phyloP scores from a whole-genome alignment of 2,113 vertebrate species.

The Elephas maximus region DNA sequence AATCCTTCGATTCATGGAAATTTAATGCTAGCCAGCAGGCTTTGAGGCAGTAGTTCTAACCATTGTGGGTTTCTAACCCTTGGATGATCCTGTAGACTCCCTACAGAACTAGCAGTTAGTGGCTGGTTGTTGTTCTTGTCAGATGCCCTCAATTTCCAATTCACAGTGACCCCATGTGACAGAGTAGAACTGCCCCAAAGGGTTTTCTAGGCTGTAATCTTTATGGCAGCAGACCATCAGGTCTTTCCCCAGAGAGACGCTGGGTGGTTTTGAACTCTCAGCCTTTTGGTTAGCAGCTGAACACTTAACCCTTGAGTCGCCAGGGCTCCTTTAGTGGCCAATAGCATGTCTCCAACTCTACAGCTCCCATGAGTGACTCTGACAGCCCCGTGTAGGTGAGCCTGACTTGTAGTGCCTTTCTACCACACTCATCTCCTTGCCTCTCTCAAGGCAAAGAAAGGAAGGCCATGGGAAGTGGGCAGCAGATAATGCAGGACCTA shows the following conservation, averaged over 20 bases:
- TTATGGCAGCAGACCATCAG: neutral
- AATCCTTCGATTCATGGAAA: neutral
- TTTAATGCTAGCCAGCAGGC: neutral
- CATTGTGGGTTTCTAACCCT: neutral
- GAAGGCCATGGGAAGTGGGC: neutral
- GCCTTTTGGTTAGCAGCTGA: too few relatives aligned
- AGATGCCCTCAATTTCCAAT: too few relatives aligned
- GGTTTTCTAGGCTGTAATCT: neutral
- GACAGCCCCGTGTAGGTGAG: fast-evolving
- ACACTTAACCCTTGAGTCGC: neutral
- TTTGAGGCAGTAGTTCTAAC: neutral
- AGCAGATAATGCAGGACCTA: neutral
- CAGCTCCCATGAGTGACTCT: neutral
- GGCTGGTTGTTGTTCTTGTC: neutral
- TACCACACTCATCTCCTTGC: neutral
- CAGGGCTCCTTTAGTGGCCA: neutral
- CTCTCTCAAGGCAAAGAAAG: neutral
- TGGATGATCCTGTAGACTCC: too few relatives aligned
- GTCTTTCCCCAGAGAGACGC: too few relatives aligned
- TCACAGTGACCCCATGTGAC: neutral
- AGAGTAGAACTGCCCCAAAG: neutral
- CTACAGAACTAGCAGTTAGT: neutral
- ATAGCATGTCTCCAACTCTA: neutral
- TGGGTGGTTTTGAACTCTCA: too few relatives aligned
- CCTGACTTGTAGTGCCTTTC: fast-evolving